These are phyloP conservation scores for Troides oblongomaculatus DNA, from an alignment of 2,888 invertebrate species.

Conservation along the genomic window DNA sequence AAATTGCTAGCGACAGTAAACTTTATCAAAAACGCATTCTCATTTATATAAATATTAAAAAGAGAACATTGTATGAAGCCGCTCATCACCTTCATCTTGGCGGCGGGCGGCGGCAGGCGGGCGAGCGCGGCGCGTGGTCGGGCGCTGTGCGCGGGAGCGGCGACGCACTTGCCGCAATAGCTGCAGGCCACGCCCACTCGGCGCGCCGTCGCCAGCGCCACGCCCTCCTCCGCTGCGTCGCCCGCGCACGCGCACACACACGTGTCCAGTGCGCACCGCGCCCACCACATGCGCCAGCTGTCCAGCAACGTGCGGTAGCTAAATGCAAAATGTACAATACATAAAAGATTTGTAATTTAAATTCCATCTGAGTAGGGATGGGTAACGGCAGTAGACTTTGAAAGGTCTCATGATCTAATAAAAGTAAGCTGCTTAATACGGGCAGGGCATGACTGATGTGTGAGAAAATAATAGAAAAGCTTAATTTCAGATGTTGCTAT, in stretches of 20 bases:
- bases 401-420: too few species aligned
- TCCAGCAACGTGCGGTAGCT: conserved; percentile 93
- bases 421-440: too few species aligned
- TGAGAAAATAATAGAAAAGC: too few species aligned
- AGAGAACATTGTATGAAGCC: too few species aligned
- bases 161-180: conserved; percentile 96
- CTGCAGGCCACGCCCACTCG: conserved; percentile 88
- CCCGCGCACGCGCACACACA: conserved; percentile 81
- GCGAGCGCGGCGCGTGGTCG: conserved; percentile 79
- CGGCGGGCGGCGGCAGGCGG: conserved; percentile 83
- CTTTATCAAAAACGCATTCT: too few species aligned
- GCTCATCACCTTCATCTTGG: conserved; percentile 83
- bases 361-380: too few species aligned
- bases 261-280: conserved; percentile 93
- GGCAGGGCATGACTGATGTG: too few species aligned
- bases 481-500: too few species aligned
- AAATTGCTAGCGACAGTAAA: too few species aligned
- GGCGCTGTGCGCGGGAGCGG: conserved; percentile 86
- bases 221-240: conserved; percentile 85
- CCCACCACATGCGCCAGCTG: conserved; percentile 94
- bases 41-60: too few species aligned
- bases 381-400: too few species aligned
- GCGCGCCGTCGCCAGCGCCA: conserved; percentile 46
- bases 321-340: conserved; percentile 19
- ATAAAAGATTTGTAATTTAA: too few species aligned